A percentile compares a stretch with the other conserved stretches of the same genome.
Evolutionary conservation across 2,888 invertebrate species (phyloP).

Genomic region (Mystacides longicornis): DNA sequence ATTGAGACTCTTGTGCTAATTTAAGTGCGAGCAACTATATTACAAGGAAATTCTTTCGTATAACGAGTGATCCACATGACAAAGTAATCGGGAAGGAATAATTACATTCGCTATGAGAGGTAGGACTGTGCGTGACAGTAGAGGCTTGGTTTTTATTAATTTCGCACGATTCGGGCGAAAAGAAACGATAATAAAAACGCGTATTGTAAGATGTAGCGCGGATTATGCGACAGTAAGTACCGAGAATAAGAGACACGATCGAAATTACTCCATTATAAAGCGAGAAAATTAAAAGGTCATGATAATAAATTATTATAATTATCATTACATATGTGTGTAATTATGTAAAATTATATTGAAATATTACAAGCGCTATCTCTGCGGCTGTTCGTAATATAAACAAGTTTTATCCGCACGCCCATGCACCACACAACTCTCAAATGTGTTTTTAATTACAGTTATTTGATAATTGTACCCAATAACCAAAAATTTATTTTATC

Average conservation of each 20-base stretch:
- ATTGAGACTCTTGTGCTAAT: too few relatives aligned
- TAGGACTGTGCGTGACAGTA: too few relatives aligned
- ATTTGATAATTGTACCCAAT: background rate
- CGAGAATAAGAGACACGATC: background rate
- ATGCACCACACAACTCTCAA: background rate
- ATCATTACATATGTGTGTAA: background rate
- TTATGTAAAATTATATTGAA: background rate
- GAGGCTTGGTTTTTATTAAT: too few relatives aligned
- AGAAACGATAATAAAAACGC: too few relatives aligned
- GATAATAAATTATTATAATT: slow-evolving; percentile 1
- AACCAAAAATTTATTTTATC: background rate
- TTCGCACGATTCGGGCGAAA: too few relatives aligned
- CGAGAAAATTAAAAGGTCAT: background rate
- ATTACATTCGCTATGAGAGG: too few relatives aligned
- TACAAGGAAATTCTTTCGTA: too few relatives aligned
- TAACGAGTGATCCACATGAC: too few relatives aligned
- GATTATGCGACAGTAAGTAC: too few relatives aligned
- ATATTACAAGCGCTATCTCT: background rate
- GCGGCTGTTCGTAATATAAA: background rate
- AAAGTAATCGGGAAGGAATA: too few relatives aligned
- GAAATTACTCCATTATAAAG: slow-evolving; percentile 1
- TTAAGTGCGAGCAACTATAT: too few relatives aligned
- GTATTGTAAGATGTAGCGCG: too few relatives aligned
- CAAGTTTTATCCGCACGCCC: background rate
- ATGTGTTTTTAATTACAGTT: background rate